Base-by-base conservation (phyloP, 2,113 vertebrate genomes). In the Acinonyx jubatus region DNA sequence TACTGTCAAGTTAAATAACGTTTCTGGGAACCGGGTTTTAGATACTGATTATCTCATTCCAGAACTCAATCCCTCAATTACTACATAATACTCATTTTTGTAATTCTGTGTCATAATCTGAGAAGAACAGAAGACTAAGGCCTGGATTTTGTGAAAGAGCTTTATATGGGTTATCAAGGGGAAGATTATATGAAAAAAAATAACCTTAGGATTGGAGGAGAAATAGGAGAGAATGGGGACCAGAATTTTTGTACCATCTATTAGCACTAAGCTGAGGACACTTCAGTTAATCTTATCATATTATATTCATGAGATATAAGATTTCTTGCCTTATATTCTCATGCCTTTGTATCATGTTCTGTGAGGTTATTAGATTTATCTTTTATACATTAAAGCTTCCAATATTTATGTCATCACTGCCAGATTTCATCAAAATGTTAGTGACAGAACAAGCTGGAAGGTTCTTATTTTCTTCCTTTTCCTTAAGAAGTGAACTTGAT, bases 281-380 rank as follows among this genome's bases (percentile, higher is more conserved):
- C 1, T 14, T 80, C 36, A 97, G 31, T 50, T 76, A 96, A 52
- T 96, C 82, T 91, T 96, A 68, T 57, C 91, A 52, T 50, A 76
- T 57, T 92, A 52, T 50, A 76, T 88, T 97, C 97, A 87, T 79
- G 88, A 0, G 0, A 68, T 97, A n/a, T 94, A 96, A 82, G 36
- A 90, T 73, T 97, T 98, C 6, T 94, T 97, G 15, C n/a, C 69
- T 89, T 87, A 73, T 93, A 85, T 93, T 97, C 66, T 97, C 57
- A 93, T 93, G 41, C 89, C 93, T 89, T 96, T 98, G 76, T 94
- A 94, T 95, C 66, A 86, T 97, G 36, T 82, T 98, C 55, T 84
- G 55, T 50, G 19, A 97, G 88, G 97, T 97, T 84, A 96, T 84
- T 96, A 95, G 61, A 88, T 97, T 98, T 98, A 89, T 91, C 71